Evolutionary conservation across 2,113 vertebrate genomes (phyloP).

Genomic region (Sphyrna mokarran): DNA sequence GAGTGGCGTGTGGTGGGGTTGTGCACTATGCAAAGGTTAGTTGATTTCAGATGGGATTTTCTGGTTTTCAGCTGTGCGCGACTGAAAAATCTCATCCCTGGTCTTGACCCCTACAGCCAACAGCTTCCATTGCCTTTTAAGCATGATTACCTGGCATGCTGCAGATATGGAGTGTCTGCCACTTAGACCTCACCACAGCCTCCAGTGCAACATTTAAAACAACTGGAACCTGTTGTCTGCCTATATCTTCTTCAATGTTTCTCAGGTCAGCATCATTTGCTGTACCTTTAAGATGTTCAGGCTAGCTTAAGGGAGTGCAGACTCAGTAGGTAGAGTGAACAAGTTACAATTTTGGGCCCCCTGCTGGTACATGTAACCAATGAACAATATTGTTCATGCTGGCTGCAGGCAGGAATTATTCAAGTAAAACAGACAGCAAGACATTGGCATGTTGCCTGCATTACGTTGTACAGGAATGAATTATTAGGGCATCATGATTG

Average conservation of each 20-base stretch:
- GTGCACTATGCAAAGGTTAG: no score
- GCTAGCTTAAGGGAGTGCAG: no score
- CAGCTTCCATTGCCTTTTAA: neutral
- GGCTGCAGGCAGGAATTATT: neutral
- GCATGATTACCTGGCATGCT: neutral
- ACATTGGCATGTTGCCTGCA: neutral
- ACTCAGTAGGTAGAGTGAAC: no score
- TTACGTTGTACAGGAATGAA: neutral
- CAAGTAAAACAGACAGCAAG: neutral
- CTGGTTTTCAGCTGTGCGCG: no score
- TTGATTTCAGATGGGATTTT: no score
- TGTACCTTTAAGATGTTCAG: neutral
- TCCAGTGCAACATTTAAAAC: neutral
- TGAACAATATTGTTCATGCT: neutral
- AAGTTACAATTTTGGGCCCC: no score
- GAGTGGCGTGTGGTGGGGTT: no score
- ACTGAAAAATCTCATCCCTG: neutral
- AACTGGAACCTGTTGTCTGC: neutral
- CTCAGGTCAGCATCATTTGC: neutral
- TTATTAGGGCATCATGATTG: neutral
- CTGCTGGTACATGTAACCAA: no score
- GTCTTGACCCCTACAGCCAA: neutral
- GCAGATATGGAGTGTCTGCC: neutral
- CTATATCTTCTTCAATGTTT: neutral
- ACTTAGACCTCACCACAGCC: neutral